Base-by-base conservation (phyloP, 1,140 invertebrate species). In the Paraescarpia echinospica region DNA sequence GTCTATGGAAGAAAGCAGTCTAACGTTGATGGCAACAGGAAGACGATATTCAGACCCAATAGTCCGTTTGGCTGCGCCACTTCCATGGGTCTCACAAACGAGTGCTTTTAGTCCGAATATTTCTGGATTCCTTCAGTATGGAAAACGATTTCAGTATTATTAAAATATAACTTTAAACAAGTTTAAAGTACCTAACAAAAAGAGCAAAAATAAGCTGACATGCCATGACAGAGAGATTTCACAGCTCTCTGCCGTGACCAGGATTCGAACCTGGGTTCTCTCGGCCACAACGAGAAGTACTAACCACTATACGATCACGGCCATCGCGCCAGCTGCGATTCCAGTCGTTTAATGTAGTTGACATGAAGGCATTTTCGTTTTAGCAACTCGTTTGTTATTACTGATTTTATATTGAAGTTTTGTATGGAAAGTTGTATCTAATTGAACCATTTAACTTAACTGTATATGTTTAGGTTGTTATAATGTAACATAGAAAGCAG, bases 201-300 rank as follows among this genome's bases (percentile, higher is more conserved):
- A 27, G n/a, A 77, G 4, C 59, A 77, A 77, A 77, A 77, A 18
- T 14, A 77, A 77, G 59, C 59, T 77, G 59, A 27, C 59, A 22
- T 77, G 59, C 59, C 59, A 77, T 77, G 59, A 77, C 59, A 77
- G 59, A 77, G 59, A 77, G 59, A 77, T 77, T 77, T 77, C 59
- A 77, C 59, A 77, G 59, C 59, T 31, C 59, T 77, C 59, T 77
- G 59, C 59, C 59, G 59, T 77, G 59, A 77, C 59, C 59, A 77
- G 59, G 59, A 77, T 77, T 77, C 59, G 59, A 77, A 77, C 59
- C 59, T 77, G 59, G 59, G 59, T 77, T 77, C 59, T 77, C 59
- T 77, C 59, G 59, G 59, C 59, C 59, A 77, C 59, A 77, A 77
- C 59, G 59, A 77, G 59, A 77, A 77, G 59, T 77, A 77, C 59